These are phyloP conservation scores for Aratinga solstitialis DNA, from an alignment of 2,797 vertebrate species.

Conservation along the genomic window DNA sequence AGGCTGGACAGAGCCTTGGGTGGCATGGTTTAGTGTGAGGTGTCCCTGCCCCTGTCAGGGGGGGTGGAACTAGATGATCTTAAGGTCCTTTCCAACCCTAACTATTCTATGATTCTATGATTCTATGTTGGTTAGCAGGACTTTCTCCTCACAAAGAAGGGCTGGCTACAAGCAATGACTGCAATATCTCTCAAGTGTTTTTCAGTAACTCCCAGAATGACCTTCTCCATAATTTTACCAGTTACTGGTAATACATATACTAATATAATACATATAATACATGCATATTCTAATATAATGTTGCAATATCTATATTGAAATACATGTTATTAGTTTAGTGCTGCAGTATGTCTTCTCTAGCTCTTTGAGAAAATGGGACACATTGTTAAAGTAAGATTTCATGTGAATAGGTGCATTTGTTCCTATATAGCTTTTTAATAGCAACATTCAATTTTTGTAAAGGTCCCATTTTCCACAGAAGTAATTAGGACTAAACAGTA, in stretches of 20 bases:
- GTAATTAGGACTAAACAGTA: not conserved
- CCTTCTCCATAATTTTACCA: not conserved
- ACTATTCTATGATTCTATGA: no score
- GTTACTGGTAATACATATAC: not conserved
- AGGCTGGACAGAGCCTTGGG: no score
- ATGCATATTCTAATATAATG: not conserved
- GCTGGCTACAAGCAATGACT: not conserved
- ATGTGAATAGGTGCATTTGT: not conserved
- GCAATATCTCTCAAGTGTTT: not conserved
- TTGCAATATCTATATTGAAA: not conserved
- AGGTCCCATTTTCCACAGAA: not conserved
- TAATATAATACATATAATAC: not conserved
- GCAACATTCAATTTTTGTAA: not conserved
- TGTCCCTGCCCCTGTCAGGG: no score
- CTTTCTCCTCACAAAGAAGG: not conserved
- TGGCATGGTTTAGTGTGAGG: no score
- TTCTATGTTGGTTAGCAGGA: not conserved
- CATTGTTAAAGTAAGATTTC: not conserved
- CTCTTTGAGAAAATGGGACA: not conserved
- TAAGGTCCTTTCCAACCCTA: no score
- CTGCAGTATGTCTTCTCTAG: not conserved
- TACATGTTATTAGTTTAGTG: not conserved
- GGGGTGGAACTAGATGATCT: no score
- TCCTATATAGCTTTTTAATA: not conserved
- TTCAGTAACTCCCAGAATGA: not conserved